Percentiles rank a stretch among this genome's conserved stretches.
These are phyloP conservation scores for Bhutanitis thaidina DNA, from an alignment of 2,888 invertebrate genomes.

Conservation along the genomic window DNA sequence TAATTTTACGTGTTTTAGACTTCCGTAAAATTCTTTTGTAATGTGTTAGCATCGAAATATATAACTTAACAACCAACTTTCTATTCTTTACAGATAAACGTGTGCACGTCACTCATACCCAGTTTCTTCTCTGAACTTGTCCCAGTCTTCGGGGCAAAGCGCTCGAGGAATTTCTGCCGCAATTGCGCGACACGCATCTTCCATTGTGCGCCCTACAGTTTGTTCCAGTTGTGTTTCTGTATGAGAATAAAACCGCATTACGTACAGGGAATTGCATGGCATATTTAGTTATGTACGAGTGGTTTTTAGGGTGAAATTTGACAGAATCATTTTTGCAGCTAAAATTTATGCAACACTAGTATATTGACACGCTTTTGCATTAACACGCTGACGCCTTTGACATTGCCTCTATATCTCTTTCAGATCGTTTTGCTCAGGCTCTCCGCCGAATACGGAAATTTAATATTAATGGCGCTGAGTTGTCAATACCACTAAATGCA, in stretches of 20 bases:
- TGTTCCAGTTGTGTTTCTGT: constrained; percentile 33
- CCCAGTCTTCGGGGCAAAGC: constrained; percentile 58
- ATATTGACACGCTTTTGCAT: too few relatives aligned
- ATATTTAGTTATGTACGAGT: too few relatives aligned
- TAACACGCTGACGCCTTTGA: too few relatives aligned
- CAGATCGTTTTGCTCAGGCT: too few relatives aligned
- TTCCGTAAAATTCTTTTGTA: constrained; percentile 7
- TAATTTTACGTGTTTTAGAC: neutral
- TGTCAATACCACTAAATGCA: too few relatives aligned
- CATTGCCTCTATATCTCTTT: too few relatives aligned
- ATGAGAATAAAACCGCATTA: neutral
- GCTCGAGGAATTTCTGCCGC: constrained; percentile 65
- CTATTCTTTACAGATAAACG: constrained; percentile 2
- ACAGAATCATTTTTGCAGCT: too few relatives aligned
- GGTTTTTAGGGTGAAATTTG: too few relatives aligned
- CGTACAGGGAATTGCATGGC: neutral
- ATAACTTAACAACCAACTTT: constrained; percentile 3
- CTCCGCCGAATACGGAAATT: too few relatives aligned
- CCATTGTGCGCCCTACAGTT: constrained; percentile 43
- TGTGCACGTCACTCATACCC: constrained; percentile 42
- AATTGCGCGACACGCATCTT: constrained; percentile 47
- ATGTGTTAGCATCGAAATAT: neutral
- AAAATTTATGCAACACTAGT: too few relatives aligned
- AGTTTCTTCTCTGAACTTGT: constrained; percentile 57
- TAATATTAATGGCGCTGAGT: too few relatives aligned